Conservation (phyloP, 2,113 vertebrate species). For the Chrysemys picta region DNA sequence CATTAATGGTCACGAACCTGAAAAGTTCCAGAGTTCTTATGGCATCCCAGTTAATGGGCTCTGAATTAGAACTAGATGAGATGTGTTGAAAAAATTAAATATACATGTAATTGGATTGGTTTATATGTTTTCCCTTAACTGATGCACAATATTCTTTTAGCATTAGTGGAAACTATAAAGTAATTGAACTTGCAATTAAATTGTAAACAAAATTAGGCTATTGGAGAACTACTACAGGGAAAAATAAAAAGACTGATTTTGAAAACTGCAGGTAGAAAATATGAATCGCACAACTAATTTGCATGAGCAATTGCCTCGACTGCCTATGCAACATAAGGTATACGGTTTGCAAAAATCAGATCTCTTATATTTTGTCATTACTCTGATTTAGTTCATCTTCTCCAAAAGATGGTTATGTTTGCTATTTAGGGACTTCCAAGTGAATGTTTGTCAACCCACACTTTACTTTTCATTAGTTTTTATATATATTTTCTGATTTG, state of each 20-base stretch:
- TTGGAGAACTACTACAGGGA: background rate
- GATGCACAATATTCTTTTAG: background rate
- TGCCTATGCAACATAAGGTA: slow-evolving; percentile 4
- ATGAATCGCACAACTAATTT: background rate
- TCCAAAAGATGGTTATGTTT: background rate
- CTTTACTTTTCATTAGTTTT: background rate
- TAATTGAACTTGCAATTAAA: background rate
- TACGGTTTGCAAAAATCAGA: accelerated
- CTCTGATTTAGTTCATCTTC: slow-evolving; percentile 13
- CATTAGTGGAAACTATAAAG: background rate
- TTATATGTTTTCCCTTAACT: background rate
- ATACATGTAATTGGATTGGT: background rate
- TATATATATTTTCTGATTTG: background rate
- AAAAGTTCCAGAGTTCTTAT: background rate
- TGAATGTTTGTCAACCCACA: background rate
- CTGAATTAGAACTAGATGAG: background rate
- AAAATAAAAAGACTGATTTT: background rate
- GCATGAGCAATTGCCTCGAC: background rate
- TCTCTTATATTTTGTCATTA: background rate
- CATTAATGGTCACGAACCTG: accelerated
- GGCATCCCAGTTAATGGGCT: background rate
- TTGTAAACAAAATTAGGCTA: background rate
- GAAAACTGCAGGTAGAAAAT: background rate
- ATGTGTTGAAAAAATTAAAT: background rate
- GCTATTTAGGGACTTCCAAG: background rate